Percentiles rank a stretch among this genome's conserved stretches.
phyloP scores from a whole-genome alignment of 2,113 vertebrate species.

The Pseudopodoces humilis region DNA sequence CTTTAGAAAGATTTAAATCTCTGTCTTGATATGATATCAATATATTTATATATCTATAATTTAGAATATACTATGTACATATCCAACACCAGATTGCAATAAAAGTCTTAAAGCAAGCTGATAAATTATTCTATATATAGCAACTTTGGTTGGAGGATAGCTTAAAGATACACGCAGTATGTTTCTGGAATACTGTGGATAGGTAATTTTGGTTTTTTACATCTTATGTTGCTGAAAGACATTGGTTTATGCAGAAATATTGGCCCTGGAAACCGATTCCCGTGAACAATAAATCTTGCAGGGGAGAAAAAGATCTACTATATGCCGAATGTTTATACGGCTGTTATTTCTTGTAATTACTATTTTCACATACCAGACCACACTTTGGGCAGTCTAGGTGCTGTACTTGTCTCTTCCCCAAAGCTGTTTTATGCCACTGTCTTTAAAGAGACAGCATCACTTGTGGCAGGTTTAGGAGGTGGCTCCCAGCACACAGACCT shows the following conservation, averaged over 20 bases:
- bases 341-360: not conserved
- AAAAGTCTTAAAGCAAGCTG: not conserved
- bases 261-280: not conserved
- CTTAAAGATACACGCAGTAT: not conserved
- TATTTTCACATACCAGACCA: not conserved
- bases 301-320: not conserved
- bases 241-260: not conserved
- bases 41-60: not conserved
- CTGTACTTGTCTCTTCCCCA: not conserved
- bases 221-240: not conserved
- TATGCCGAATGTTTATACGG: not conserved
- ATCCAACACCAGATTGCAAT: slow-evolving; percentile 12
- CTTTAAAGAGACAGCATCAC: not conserved
- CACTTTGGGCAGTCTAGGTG: not conserved
- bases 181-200: not conserved
- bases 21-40: not conserved
- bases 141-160: not conserved
- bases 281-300: rapidly evolving
- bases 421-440: not conserved
- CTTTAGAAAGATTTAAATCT: not conserved
- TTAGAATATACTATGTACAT: slow-evolving; percentile 17
- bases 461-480: not conserved
- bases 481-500: not conserved
- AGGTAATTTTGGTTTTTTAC: not conserved
- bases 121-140: not conserved